phyloP scores from a whole-genome alignment of 2,888 invertebrate species.

The Aphodius granarius region DNA sequence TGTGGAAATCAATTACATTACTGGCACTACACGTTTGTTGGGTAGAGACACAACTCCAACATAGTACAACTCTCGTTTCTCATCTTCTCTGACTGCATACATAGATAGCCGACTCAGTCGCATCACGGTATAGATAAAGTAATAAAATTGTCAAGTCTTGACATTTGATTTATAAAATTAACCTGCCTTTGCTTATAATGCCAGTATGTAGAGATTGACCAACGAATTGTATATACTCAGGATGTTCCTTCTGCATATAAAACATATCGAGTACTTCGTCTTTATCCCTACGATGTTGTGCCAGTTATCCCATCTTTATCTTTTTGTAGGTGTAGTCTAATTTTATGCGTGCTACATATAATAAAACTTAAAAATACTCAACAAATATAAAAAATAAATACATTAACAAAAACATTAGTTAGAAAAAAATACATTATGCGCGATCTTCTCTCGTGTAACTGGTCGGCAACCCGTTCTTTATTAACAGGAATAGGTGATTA shows the following conservation, averaged over 20 bases:
- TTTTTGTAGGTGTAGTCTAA: not conserved
- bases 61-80: slow-evolving; percentile 10
- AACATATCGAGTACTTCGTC: slow-evolving; percentile 12
- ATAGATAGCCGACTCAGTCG: not conserved
- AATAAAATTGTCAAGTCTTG: not conserved
- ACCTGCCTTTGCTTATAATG: slow-evolving; percentile 5
- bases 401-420: too few species aligned
- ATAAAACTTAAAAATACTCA: too few species aligned
- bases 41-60: slow-evolving; percentile 4
- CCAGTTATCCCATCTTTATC: not conserved
- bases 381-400: too few species aligned
- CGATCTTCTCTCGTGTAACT: too few species aligned
- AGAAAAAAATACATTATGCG: too few species aligned
- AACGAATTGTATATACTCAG: slow-evolving; percentile 14
- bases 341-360: not conserved
- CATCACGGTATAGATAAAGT: slow-evolving; percentile 9
- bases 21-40: slow-evolving; percentile 1
- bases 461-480: too few species aligned
- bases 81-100: too few species aligned
- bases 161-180: not conserved
- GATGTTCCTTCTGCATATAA: not conserved
- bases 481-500: too few species aligned
- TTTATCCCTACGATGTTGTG: not conserved
- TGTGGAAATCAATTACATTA: not conserved
- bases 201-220: slow-evolving; percentile 1